A percentile compares a stretch with the other conserved stretches of the same genome.
phyloP scores from a whole-genome alignment of 2,113 vertebrate species.

The Sterrhoptilus dennistouni region DNA sequence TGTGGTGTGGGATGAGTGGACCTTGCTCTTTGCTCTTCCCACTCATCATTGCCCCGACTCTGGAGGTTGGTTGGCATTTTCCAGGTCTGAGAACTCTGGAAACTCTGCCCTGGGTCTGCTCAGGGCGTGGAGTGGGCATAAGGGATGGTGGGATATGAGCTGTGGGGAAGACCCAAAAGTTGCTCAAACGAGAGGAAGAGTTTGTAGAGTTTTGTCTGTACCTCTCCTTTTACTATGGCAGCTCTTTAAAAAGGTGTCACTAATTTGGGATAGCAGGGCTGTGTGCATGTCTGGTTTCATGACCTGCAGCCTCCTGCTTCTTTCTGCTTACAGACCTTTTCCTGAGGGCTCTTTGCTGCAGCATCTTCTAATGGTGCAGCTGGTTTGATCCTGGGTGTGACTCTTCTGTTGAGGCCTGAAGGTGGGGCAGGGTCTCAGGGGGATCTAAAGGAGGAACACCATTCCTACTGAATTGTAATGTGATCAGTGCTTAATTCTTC shows the following conservation, averaged over 20 bases:
- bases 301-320: background rate
- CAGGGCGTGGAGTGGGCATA: background rate
- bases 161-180: background rate
- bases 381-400: background rate
- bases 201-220: background rate
- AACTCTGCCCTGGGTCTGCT: background rate
- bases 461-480: background rate
- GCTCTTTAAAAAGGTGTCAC: background rate
- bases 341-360: background rate
- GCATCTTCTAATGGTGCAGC: background rate
- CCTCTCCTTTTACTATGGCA: background rate
- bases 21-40: background rate
- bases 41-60: fast-evolving
- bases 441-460: background rate
- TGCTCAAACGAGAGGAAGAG: background rate
- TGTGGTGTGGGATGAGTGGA: background rate
- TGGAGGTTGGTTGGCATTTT: background rate
- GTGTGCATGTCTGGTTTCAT: background rate
- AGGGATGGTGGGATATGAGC: background rate
- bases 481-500: background rate
- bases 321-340: background rate
- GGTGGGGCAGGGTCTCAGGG: background rate
- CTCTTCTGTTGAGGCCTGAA: background rate
- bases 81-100: background rate
- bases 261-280: background rate